phyloP scores from a whole-genome alignment of 92 coral and sea anemone genomes.

The Hydrozoanthus gracilis region DNA sequence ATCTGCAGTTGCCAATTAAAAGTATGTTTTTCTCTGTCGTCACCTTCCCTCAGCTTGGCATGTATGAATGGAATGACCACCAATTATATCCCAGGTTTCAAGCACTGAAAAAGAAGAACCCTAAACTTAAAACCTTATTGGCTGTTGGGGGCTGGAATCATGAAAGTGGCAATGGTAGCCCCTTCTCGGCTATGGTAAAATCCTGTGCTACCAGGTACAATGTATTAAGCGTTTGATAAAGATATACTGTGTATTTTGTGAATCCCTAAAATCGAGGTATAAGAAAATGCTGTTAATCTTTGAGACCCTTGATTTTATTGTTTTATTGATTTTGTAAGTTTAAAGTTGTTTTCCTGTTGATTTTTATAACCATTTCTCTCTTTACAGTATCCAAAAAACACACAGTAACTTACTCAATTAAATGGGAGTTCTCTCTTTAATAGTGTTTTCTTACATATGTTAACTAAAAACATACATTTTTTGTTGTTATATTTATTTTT shows the following conservation, averaged over 20 bases:
- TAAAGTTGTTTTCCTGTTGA: not conserved
- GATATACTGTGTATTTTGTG: no score
- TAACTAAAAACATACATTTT: not conserved
- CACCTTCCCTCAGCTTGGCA: slow-evolving; percentile 23
- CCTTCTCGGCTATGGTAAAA: slow-evolving; percentile 65
- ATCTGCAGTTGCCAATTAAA: no score
- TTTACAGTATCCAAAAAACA: no score
- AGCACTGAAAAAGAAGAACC: slow-evolving; percentile 60
- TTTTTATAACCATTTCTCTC: not conserved
- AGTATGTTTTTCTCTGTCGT: no score
- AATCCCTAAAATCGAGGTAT: no score
- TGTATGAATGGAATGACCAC: slow-evolving; percentile 71
- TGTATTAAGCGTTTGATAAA: no score
- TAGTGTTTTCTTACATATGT: not conserved
- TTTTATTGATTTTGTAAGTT: no score
- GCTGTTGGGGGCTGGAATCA: slow-evolving; percentile 77
- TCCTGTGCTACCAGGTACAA: slow-evolving; percentile 39
- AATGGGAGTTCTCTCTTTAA: not conserved
- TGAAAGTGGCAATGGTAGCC: slow-evolving; percentile 52
- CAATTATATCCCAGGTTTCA: slow-evolving; percentile 53
- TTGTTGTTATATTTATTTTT: no score
- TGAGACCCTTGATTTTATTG: not conserved
- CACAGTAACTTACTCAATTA: no score
- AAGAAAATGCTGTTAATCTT: not conserved
- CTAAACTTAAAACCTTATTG: slow-evolving; percentile 53